A percentile compares a stretch with the other conserved stretches of the same genome.
Evolutionary conservation across 1,140 invertebrate genomes (phyloP).

Genomic region (Hylyphantes graminicola): DNA sequence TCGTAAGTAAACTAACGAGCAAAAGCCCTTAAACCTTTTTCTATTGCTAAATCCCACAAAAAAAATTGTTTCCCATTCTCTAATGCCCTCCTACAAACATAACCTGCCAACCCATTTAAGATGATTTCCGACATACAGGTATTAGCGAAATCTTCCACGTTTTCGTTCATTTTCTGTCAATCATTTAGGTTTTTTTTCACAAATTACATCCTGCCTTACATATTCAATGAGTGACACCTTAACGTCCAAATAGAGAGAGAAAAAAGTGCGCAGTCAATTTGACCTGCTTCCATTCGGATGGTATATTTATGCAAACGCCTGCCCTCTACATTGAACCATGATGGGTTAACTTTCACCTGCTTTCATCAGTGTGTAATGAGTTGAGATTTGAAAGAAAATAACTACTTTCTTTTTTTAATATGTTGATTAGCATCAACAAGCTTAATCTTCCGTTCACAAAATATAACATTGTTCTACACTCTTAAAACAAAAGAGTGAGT

Average conservation of each 20-base stretch:
- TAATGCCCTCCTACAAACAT: background rate
- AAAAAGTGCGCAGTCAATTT: constrained; percentile 15
- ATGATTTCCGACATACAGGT: background rate
- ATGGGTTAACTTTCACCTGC: constrained; percentile 55
- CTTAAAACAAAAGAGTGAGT: too few species aligned
- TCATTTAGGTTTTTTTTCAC: constrained; percentile 3
- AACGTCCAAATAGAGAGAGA: background rate
- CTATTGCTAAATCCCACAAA: background rate
- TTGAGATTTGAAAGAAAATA: constrained; percentile 3
- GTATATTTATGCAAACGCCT: constrained; percentile 45
- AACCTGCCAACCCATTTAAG: constrained; percentile 20
- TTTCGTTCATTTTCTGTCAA: constrained; percentile 36
- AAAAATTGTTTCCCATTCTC: too few species aligned
- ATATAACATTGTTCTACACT: too few species aligned
- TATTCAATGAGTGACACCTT: constrained; percentile 28
- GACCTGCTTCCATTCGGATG: constrained; percentile 36
- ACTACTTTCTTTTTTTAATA: background rate
- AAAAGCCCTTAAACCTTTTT: too few species aligned
- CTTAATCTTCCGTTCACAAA: too few species aligned
- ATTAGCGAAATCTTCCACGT: background rate
- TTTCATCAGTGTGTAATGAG: constrained; percentile 22
- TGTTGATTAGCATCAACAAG: too few species aligned
- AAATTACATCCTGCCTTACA: constrained; percentile 17
- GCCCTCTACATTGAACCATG: constrained; percentile 44
- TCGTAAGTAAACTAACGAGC: too few species aligned